A percentile compares a stretch with the other conserved stretches of the same genome.
Evolutionary conservation across 92 coral and sea anemone genomes (phyloP).

Genomic region (Phenganax marumi): DNA sequence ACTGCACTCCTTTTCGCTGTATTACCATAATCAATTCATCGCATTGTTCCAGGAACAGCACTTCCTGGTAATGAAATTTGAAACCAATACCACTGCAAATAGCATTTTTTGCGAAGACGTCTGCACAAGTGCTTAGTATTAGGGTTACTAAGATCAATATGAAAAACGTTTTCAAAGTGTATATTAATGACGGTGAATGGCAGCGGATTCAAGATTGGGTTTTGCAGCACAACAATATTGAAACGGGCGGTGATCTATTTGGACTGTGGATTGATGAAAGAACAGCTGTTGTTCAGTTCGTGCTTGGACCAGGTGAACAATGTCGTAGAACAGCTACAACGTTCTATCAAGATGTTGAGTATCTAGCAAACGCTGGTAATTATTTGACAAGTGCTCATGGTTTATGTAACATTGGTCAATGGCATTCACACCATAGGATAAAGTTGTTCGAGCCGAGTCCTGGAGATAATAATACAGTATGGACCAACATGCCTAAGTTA

Average conservation of each 20-base stretch:
- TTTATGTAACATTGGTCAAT: constrained; percentile 84
- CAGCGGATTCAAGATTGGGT: constrained; percentile 19
- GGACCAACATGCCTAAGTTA: constrained; percentile 80
- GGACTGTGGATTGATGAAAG: constrained; percentile 79
- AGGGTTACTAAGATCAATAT: too few relatives aligned
- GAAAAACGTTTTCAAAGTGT: too few relatives aligned
- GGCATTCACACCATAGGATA: constrained; percentile 91
- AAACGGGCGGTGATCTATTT: constrained; percentile 86
- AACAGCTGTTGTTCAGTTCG: constrained; percentile 59
- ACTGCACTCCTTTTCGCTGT: too few relatives aligned
- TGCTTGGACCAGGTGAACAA: constrained; percentile 74
- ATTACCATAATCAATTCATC: too few relatives aligned
- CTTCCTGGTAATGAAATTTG: too few relatives aligned
- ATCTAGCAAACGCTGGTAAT: neutral
- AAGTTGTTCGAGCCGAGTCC: constrained; percentile 72
- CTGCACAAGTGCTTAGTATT: too few relatives aligned
- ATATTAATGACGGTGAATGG: too few relatives aligned
- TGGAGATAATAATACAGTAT: constrained; percentile 85
- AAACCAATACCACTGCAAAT: too few relatives aligned
- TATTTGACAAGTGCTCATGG: constrained; percentile 66
- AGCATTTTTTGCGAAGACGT: too few relatives aligned
- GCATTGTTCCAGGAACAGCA: too few relatives aligned
- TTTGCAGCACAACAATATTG: constrained; percentile 54
- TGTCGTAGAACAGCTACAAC: constrained; percentile 45
- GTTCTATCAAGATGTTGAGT: constrained; percentile 6